Base-by-base conservation (phyloP, 2,797 vertebrate genomes). In the Acipenser transmontanus region DNA sequence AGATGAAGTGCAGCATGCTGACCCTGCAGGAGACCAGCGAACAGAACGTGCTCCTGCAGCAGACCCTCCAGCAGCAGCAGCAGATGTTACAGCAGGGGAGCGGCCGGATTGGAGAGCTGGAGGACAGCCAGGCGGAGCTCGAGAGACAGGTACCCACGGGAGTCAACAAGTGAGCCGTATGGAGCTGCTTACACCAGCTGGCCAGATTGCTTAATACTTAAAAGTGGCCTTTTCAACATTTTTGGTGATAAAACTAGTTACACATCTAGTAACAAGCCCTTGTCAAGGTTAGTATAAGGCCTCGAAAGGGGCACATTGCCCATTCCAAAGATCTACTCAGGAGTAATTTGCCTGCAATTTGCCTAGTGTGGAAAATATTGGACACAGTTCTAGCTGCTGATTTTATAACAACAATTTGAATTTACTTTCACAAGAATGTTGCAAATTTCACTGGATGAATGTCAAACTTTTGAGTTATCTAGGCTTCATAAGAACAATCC, bases 81-180 rank as follows among this genome's bases (percentile, higher is more conserved):
- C 82, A 85, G 75, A 96, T 99, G 96, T 83, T 99, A 74, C 92
- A 91, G 11, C 91, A 98, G 73, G 93, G 94, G 82, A 87, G 85
- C 0, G 34, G 82, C 61, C 90, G 90, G 61, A 91, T 95, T 54
- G 88, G 81, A n/a, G 95, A 97, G 54, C 85, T 99, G 68, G 97
- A 98, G 85, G 94, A 98, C 60, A 89, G 80, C 80, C 94, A 99
- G 82, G 83, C 81, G 69, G 87, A 86, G 69, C 89, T 97, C 72
- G 91, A 95, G 81, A 85, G 81, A 74, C 93, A 94, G 91, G 97
- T 94, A 70, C 1, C 1, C 1, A 47, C 61, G 11, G 47, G 14
- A 10, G 49, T 17, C 47, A 50, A 8, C 3, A 48, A 11, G 47
- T 34, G 14, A 13, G 7, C 34, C 47, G 9, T 1, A 14, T 49